Conservation (phyloP, 2,113 vertebrate species). For the Catharus bicknelli region DNA sequence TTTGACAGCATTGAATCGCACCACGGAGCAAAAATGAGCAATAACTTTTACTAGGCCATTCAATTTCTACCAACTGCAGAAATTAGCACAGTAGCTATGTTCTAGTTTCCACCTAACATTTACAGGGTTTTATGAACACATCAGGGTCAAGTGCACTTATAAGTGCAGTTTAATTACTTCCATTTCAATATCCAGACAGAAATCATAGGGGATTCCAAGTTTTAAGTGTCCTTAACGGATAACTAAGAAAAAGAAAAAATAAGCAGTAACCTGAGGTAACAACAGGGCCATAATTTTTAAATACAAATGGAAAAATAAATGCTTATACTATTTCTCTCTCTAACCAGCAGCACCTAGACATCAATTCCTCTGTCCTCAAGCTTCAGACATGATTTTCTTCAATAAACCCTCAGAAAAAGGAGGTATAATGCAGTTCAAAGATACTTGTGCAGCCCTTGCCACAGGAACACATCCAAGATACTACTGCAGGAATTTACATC, state of each 20-base stretch:
- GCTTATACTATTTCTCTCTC: not conserved
- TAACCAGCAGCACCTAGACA: not conserved
- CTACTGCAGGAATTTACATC: fast-evolving
- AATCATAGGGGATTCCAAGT: not conserved
- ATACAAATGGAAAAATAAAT: not conserved
- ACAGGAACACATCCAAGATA: not conserved
- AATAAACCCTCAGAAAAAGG: fast-evolving
- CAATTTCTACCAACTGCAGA: not conserved
- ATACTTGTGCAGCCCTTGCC: not conserved
- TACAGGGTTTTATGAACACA: not conserved
- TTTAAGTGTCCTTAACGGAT: not conserved
- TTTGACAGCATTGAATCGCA: not conserved
- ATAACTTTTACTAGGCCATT: not conserved
- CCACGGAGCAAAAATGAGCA: not conserved
- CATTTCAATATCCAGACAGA: not conserved
- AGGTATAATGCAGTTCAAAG: not conserved
- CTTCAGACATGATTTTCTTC: not conserved
- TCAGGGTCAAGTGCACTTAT: not conserved
- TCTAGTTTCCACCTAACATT: not conserved
- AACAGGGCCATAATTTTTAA: not conserved
- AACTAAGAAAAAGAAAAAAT: not conserved
- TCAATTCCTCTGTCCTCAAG: not conserved
- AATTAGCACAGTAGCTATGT: not conserved
- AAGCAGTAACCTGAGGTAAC: not conserved
- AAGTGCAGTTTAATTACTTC: not conserved